phyloP scores from a whole-genome alignment of 2,888 invertebrate species.

The Phengaris alcon region DNA sequence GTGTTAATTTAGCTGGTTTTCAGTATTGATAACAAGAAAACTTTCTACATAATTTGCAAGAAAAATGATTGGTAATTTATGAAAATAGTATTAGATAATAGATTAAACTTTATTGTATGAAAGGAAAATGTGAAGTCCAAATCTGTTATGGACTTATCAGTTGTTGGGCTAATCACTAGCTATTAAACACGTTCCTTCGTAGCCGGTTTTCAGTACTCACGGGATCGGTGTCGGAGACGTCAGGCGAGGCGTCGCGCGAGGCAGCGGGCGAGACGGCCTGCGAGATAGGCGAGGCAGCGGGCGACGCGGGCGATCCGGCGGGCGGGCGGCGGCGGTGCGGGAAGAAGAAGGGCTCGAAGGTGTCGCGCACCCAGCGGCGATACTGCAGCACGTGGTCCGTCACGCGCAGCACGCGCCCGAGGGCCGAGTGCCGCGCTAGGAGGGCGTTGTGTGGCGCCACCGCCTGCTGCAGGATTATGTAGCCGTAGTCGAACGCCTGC shows the following conservation, averaged over 20 bases:
- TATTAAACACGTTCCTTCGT: too few relatives aligned
- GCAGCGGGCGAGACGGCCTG: conserved; percentile 46
- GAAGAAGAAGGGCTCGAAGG: conserved; percentile 70
- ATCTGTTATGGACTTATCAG: too few relatives aligned
- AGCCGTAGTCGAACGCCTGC: conserved; percentile 98
- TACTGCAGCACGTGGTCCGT: conserved; percentile 93
- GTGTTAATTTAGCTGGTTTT: too few relatives aligned
- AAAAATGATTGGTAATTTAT: too few relatives aligned
- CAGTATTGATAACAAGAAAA: too few relatives aligned
- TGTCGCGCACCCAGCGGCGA: conserved; percentile 72
- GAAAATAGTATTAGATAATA: too few relatives aligned
- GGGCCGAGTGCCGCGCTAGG: conserved; percentile 81
- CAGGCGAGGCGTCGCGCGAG: conserved; percentile 38
- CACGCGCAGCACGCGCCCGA: conserved; percentile 94
- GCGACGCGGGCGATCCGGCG: conserved; percentile 37
- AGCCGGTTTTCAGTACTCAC: conserved; percentile 39
- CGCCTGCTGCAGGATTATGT: conserved; percentile 88
- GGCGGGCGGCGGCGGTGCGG: conserved; percentile 46
- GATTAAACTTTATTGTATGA: too few relatives aligned
- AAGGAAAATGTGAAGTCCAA: too few relatives aligned
- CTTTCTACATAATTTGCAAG: too few relatives aligned
- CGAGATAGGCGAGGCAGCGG: conserved; percentile 67
- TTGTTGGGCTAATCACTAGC: too few relatives aligned
- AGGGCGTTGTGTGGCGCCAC: conserved; percentile 78
- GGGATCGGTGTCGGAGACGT: conserved; percentile 48